Percentiles rank a stretch among this genome's conserved stretches.
Evolutionary conservation across 1,140 invertebrate species (phyloP).

Genomic region (Neodiprion pinetum): DNA sequence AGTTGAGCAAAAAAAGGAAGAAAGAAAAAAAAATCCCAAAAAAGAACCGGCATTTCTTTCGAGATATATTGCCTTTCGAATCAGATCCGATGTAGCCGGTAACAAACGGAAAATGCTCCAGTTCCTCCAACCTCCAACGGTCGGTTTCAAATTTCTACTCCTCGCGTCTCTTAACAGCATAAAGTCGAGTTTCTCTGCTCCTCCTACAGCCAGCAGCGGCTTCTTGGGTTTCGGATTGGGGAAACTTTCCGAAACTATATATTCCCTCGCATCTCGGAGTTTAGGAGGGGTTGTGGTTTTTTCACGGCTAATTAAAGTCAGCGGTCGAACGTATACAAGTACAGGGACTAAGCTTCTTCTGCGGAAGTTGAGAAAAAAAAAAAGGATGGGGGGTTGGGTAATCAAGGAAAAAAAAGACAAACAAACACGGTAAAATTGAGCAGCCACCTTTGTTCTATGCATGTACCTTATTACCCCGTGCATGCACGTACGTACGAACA

Average conservation of each 20-base stretch:
- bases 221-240: background rate
- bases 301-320: conserved; percentile 1
- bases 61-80: background rate
- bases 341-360: no score
- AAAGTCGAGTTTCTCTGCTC: background rate
- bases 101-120: background rate
- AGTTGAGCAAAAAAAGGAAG: background rate
- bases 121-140: background rate
- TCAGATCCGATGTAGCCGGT: conserved; percentile 4
- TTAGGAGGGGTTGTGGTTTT: conserved; percentile 1
- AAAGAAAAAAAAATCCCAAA: background rate
- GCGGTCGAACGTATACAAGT: background rate
- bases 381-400: no score
- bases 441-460: no score
- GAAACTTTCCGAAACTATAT: background rate
- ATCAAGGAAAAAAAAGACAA: no score
- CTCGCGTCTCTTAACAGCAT: no score
- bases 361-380: no score
- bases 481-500: no score
- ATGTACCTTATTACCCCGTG: no score
- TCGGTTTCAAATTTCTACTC: conserved; percentile 6
- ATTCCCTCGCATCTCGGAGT: background rate
- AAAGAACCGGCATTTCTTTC: background rate
- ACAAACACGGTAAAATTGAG: no score
- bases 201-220: background rate